Evolutionary conservation across 2,888 invertebrate species (phyloP).

Genomic region (Busseola fusca): DNA sequence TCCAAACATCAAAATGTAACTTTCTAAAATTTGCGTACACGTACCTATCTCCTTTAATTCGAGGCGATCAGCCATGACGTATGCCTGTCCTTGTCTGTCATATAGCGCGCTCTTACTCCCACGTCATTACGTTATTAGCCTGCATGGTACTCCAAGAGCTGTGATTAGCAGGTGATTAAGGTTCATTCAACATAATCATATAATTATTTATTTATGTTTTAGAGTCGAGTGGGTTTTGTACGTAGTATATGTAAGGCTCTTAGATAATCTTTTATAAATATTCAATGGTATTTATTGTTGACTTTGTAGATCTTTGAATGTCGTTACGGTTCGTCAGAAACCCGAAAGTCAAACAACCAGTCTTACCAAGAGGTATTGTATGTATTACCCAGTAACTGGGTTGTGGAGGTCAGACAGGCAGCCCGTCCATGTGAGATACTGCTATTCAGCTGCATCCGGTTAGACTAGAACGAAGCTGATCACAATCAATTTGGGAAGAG

Average conservation of each 20-base stretch:
- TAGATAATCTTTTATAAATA: conserved; percentile 58
- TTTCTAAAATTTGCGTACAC: conserved; percentile 73
- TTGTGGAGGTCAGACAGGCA: too few relatives aligned
- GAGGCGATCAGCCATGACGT: conserved; percentile 51
- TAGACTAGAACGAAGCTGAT: too few relatives aligned
- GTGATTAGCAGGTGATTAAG: conserved; percentile 88
- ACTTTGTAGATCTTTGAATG: too few relatives aligned
- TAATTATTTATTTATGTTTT: conserved; percentile 88
- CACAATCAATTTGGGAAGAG: too few relatives aligned
- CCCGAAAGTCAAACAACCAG: too few relatives aligned
- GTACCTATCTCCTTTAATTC: conserved; percentile 63
- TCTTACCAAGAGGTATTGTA: too few relatives aligned
- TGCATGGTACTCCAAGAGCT: conserved; percentile 78
- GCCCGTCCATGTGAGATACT: too few relatives aligned
- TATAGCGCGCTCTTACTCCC: conserved; percentile 68
- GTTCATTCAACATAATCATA: conserved; percentile 87
- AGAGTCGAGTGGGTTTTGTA: conserved; percentile 85
- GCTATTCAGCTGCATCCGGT: too few relatives aligned
- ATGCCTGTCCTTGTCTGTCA: conserved; percentile 61
- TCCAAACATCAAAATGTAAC: conserved; percentile 57
- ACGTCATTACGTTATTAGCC: conserved; percentile 85
- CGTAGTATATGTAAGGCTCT: conserved; percentile 65
- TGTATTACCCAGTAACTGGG: too few relatives aligned
- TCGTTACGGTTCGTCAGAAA: too few relatives aligned
- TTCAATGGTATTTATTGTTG: background rate